Percentiles rank a stretch among this genome's conserved stretches.
phyloP scores from a whole-genome alignment of 2,888 invertebrate genomes.

The Hofmannophila pseudospretella region DNA sequence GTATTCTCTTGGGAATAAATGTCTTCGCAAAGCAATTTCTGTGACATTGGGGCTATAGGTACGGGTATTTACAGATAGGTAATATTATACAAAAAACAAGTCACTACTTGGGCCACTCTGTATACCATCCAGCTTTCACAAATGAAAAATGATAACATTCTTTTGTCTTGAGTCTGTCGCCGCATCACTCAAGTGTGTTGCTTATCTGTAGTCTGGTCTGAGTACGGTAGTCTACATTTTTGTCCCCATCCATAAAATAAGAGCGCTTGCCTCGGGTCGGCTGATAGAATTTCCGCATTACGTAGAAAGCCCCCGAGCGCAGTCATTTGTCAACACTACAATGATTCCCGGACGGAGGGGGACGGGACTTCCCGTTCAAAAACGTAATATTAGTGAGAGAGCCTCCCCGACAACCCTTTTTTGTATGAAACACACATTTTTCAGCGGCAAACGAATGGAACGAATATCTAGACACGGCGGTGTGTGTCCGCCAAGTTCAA shows the following conservation, averaged over 20 bases:
- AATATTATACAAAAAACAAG: no score
- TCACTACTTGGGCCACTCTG: no score
- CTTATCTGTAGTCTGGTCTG: no score
- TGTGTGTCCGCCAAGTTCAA: no score
- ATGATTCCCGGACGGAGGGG: slow-evolving; percentile 28
- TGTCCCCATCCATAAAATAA: neutral
- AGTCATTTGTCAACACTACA: slow-evolving; percentile 49
- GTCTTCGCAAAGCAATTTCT: no score
- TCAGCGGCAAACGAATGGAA: slow-evolving; percentile 46
- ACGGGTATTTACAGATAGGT: no score
- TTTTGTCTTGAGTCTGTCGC: neutral
- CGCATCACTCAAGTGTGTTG: neutral
- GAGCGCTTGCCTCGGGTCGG: neutral
- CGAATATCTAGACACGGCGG: no score
- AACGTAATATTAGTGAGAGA: slow-evolving; percentile 47
- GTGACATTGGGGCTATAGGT: no score
- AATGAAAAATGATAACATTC: no score
- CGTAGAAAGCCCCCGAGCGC: slow-evolving; percentile 19
- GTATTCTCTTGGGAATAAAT: no score
- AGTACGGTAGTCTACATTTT: neutral
- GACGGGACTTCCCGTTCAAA: slow-evolving; percentile 36
- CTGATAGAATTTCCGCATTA: slow-evolving; percentile 12
- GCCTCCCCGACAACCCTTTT: slow-evolving; percentile 39
- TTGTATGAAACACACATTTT: slow-evolving; percentile 52
- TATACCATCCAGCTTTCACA: no score